These are phyloP conservation scores for Eupithecia vulgata DNA, from an alignment of 2,888 invertebrate species.

Conservation along the genomic window DNA sequence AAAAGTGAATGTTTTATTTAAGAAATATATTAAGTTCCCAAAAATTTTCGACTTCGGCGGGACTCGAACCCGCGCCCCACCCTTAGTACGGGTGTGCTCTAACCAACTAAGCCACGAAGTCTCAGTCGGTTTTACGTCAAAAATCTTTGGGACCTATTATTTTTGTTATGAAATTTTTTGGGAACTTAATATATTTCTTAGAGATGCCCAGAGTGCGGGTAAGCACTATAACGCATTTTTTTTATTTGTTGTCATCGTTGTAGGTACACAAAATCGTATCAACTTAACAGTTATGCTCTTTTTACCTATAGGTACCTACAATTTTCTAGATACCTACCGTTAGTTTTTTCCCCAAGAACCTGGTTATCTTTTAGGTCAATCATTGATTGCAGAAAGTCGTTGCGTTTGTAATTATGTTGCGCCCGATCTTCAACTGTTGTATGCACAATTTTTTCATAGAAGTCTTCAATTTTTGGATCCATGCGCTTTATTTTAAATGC, in stretches of 20 bases:
- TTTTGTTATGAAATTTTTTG: too few relatives aligned
- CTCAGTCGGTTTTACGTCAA: too few relatives aligned
- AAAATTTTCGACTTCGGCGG: too few relatives aligned
- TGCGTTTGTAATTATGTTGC: conserved; percentile 65
- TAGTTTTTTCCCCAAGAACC: conserved; percentile 50
- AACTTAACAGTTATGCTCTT: background rate
- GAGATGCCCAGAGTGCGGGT: too few relatives aligned
- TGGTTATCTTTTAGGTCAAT: conserved; percentile 76
- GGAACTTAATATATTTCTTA: too few relatives aligned
- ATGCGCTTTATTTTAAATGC: conserved; percentile 69
- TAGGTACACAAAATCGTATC: background rate
- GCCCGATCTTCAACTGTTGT: conserved; percentile 70
- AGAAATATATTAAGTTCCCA: too few relatives aligned
- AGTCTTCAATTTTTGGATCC: conserved; percentile 66
- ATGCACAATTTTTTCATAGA: conserved; percentile 71
- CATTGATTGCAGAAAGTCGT: conserved; percentile 82
- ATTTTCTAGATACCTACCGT: background rate
- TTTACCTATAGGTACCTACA: background rate
- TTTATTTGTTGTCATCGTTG: background rate
- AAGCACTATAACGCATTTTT: too few relatives aligned
- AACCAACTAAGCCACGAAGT: too few relatives aligned
- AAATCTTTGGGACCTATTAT: too few relatives aligned
- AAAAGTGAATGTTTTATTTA: background rate
- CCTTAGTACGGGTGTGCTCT: too few relatives aligned
- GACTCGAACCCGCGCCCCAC: too few relatives aligned